A percentile compares a stretch with the other conserved stretches of the same genome.
phyloP scores from a whole-genome alignment of 2,113 vertebrate species.

The Micronisus gabar region DNA sequence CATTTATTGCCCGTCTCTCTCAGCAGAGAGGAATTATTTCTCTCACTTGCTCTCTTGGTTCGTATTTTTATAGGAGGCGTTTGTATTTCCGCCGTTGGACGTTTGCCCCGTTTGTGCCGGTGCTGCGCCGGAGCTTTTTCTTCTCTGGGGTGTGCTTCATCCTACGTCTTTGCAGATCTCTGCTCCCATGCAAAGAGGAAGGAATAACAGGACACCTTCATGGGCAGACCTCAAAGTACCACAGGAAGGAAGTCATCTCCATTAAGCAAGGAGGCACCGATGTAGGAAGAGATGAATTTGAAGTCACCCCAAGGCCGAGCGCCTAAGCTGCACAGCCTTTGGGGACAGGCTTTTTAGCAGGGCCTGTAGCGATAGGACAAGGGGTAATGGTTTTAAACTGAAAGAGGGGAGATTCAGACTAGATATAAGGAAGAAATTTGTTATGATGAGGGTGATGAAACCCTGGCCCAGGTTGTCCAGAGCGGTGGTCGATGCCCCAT shows the following conservation, averaged over 20 bases:
- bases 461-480: accelerated
- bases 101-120: background rate
- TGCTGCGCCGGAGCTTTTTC: background rate
- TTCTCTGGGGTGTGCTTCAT: background rate
- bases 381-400: background rate
- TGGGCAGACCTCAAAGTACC: background rate
- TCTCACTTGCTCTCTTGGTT: background rate
- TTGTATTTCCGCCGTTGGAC: background rate
- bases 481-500: background rate
- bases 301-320: background rate
- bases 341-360: background rate
- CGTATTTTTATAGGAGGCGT: background rate
- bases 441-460: accelerated
- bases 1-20: background rate
- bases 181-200: background rate
- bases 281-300: background rate
- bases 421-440: background rate
- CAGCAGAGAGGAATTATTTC: background rate
- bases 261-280: background rate
- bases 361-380: background rate
- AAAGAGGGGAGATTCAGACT: background rate
- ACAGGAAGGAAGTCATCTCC: background rate
- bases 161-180: background rate
- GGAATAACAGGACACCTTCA: background rate
- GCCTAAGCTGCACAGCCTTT: background rate